These are phyloP conservation scores for Oxygymnocypris stewartii DNA, from an alignment of 2,113 vertebrate species.

Conservation along the genomic window DNA sequence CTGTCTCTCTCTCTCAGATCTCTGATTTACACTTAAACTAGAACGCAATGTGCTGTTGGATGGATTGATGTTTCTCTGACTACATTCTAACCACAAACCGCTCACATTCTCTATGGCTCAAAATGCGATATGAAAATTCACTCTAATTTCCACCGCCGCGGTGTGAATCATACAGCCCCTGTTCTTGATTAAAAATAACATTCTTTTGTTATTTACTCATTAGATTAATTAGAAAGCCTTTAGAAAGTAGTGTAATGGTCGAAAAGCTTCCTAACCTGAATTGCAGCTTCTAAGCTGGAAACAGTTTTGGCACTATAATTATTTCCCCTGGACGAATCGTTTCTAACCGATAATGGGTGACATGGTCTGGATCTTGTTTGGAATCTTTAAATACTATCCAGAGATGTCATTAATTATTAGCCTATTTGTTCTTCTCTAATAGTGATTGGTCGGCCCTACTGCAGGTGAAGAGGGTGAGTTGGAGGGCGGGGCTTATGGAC, in stretches of 20 bases:
- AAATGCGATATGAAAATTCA: constrained; percentile 6
- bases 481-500: constrained; percentile 44
- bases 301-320: constrained; percentile 35
- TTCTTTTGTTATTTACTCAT: neutral
- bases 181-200: neutral
- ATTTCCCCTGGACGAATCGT: neutral
- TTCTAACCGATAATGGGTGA: neutral
- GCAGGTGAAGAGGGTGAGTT: constrained; percentile 19
- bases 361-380: neutral
- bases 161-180: constrained; percentile 1
- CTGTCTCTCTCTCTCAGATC: constrained; percentile 1
- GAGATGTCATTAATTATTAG: neutral
- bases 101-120: constrained; percentile 40
- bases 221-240: constrained; percentile 42
- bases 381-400: constrained; percentile 15
- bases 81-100: neutral
- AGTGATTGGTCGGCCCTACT: neutral
- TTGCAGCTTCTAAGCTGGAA: neutral
- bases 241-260: neutral
- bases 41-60: constrained; percentile 14
- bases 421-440: constrained; percentile 4
- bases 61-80: neutral
- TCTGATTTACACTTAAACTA: constrained; percentile 4
- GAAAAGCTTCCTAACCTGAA: constrained; percentile 7
- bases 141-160: neutral